Evolutionary conservation across 2,888 invertebrate genomes (phyloP), one percentile per base, ranked within the genome.

Genomic region (Nephrotoma flavescens): DNA sequence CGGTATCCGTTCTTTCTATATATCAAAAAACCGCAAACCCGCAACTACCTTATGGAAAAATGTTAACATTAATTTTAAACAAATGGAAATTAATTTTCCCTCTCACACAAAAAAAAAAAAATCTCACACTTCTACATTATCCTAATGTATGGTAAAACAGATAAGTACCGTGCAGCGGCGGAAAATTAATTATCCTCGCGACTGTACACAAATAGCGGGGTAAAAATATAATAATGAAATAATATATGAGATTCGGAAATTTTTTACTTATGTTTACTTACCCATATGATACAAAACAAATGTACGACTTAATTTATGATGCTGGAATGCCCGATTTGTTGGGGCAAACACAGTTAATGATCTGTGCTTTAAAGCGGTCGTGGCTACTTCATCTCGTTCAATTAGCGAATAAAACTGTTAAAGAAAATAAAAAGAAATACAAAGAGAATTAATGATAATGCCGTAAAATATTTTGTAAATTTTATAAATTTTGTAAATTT

Each of bases 331-430:
- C 88, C 94, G 94, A 92, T 97, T 97, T 88, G 96, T 96, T 9
- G 97, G 97, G 87, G 97, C 97, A 90, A 97, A 97, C 87, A 97
- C 92, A n/a, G 97, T 97, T 90, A 96, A 94, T 90, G 95, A 94
- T 88, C 96, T 94, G 90, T 94, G 94, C 89, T 94, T 93, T 85
- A 97, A 92, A 19, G 95, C 95, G 85, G 94, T 93, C 90, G 95
- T 96, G 71, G 96, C 96, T 86, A 95, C 92, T 87, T 93, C 93
- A 91, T 95, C 96, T 88, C 94, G 93, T 89, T 95, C 95, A 90
- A 97, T 90, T 88, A 96, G 92, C 86, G 95, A 93, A 90, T 95
- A 94, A 90, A 97, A 97, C 97, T 97, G 94, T 83, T 3, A 71
- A 71, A 71, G 31, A 71, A 71, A 52, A 52, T 15, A 52, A 71